Evolutionary conservation across 2,113 vertebrate species (phyloP), one percentile per base, ranked within the genome.

Genomic region (Phyllostomus discolor): DNA sequence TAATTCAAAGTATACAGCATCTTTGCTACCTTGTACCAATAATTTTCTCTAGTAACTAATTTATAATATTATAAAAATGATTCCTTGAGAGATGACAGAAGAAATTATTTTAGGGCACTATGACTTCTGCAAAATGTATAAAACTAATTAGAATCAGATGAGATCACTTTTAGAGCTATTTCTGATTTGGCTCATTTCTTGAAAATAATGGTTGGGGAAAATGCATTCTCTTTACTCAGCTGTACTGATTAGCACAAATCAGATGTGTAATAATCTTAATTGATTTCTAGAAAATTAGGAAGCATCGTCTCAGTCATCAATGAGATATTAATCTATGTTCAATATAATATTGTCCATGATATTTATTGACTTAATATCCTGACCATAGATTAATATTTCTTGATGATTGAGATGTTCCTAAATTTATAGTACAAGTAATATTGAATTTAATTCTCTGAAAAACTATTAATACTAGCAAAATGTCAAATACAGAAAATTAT

Each of bases 161-260:
- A 96, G 43, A 50, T 95, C 59, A 93, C 41, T 80, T 92, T 86
- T 87, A 90, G 26, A 91, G 57, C 22, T 81, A 43, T 87, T 93
- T 91, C 73, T 95, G 28, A 81, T 89, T 93, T 57, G 46, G 24
- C 31, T 95, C n/a, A 73, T 88, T 96, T 76, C 48, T 89, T 94
- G 75, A 91, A 93, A 41, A 46, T 89, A 57, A 76, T 89, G 31
- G 26, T 78, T 92, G 73, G 4, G 46, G 19, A 83, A 94, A 59
- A 52, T 83, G 26, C 24, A 33, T 90, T 94, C 70, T 83, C 22
- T 24, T 95, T 90, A 64, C 46, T 75, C 46, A 90, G 20, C 50
- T 79, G 2, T 86, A 81, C 41, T 80, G 38, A 79, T 82, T 64
- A 94, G 88, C 22, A 90, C 48, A 84, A 88, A 69, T 94, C 50